phyloP scores from a whole-genome alignment of 2,113 vertebrate genomes.

The Pampusana beccarii region DNA sequence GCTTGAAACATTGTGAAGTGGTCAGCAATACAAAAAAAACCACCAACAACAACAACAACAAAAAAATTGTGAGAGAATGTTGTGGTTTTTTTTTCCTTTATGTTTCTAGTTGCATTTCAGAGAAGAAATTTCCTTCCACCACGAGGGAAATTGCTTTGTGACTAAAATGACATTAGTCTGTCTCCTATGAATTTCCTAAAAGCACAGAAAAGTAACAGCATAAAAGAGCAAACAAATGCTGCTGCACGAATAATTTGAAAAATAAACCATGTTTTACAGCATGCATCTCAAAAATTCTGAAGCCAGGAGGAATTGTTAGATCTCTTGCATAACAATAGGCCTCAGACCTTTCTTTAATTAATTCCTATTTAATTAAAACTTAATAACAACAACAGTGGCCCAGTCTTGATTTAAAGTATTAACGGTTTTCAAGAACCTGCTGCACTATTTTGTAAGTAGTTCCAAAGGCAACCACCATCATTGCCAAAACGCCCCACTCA shows the following conservation, averaged over 20 bases:
- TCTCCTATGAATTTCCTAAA: neutral
- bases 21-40: neutral
- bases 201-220: neutral
- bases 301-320: neutral
- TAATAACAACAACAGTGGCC: neutral
- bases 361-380: neutral
- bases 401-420: neutral
- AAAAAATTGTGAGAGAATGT: neutral
- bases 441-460: neutral
- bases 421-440: neutral
- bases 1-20: neutral
- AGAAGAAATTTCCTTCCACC: neutral
- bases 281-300: neutral
- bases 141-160: neutral
- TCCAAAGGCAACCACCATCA: neutral
- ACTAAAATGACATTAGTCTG: neutral
- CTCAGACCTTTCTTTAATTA: neutral
- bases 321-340: neutral
- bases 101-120: neutral
- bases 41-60: no score
- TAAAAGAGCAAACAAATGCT: neutral
- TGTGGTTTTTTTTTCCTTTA: constrained; percentile 1
- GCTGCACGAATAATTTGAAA: neutral
- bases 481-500: neutral
- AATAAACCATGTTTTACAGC: neutral